Evolutionary conservation across 2,797 vertebrate species (phyloP).

Genomic region (Cossypha heuglini): DNA sequence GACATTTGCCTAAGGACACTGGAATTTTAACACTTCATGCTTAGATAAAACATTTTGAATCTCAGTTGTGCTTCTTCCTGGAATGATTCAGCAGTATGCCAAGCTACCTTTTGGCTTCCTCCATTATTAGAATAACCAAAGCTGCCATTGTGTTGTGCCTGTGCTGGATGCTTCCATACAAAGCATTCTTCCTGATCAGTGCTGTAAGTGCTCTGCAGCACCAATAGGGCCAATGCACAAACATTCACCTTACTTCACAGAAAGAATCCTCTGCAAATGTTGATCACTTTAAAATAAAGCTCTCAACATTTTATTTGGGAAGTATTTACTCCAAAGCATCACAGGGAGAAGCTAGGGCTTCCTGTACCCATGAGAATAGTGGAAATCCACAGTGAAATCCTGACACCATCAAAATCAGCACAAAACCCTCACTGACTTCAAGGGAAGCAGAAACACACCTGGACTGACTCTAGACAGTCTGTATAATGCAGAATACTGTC

Average conservation of each 20-base stretch:
- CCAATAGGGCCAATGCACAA: rapidly evolving
- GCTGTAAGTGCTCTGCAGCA: neutral
- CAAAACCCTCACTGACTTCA: neutral
- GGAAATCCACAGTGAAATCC: neutral
- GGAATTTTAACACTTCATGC: neutral
- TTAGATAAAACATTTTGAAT: neutral
- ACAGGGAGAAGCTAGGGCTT: neutral
- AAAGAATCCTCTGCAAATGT: neutral
- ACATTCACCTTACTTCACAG: neutral
- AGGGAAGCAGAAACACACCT: neutral
- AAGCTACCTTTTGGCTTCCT: neutral
- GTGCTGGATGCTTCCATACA: neutral
- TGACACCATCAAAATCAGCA: neutral
- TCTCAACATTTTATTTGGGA: neutral
- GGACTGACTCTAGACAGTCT: neutral
- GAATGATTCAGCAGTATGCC: neutral
- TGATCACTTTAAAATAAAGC: neutral
- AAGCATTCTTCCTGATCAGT: neutral
- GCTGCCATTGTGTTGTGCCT: neutral
- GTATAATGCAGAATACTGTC: neutral
- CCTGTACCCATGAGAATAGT: neutral
- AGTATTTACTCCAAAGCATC: neutral
- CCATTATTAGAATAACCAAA: neutral
- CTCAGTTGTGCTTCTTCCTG: neutral
- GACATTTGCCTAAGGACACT: slow-evolving; percentile 2